These are phyloP conservation scores for Pollenia amentaria DNA, from an alignment of 2,888 invertebrate genomes.

Conservation along the genomic window DNA sequence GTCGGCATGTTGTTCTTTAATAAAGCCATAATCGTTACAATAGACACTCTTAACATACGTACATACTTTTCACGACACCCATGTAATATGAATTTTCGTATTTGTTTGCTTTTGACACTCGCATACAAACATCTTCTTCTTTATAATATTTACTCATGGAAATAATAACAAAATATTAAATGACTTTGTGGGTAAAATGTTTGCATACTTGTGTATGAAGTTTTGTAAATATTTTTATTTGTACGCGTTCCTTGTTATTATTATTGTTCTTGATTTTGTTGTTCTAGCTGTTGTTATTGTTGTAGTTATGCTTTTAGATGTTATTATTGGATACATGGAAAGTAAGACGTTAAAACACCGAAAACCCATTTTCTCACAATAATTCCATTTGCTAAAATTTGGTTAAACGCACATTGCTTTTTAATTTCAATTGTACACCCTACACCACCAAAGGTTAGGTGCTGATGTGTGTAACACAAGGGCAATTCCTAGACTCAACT, in stretches of 20 bases:
- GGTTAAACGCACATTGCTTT: constrained; percentile 57
- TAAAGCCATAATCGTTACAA: constrained; percentile 62
- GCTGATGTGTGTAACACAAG: too few species aligned
- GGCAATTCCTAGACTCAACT: too few species aligned
- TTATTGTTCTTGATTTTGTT: constrained; percentile 24
- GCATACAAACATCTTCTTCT: not conserved
- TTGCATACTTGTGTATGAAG: constrained; percentile 27
- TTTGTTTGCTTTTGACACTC: not conserved
- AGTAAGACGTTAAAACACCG: constrained; percentile 35
- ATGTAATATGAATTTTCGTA: too few species aligned
- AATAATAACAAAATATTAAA: constrained; percentile 48
- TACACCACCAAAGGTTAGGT: too few species aligned
- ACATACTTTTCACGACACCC: too few species aligned
- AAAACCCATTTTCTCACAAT: constrained; percentile 48
- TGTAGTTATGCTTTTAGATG: not conserved
- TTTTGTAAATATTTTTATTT: constrained; percentile 41
- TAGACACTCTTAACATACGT: constrained; percentile 17
- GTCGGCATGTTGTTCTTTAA: constrained; percentile 66
- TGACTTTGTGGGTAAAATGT: constrained; percentile 35
- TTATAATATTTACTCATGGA: constrained; percentile 6
- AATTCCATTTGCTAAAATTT: constrained; percentile 51
- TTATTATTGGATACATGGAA: constrained; percentile 10
- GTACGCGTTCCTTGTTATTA: constrained; percentile 40
- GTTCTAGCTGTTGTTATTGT: constrained; percentile 7
- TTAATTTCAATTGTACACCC: not conserved